Conservation (phyloP, 2,113 vertebrate species). For the Nerophis lumbriciformis region DNA sequence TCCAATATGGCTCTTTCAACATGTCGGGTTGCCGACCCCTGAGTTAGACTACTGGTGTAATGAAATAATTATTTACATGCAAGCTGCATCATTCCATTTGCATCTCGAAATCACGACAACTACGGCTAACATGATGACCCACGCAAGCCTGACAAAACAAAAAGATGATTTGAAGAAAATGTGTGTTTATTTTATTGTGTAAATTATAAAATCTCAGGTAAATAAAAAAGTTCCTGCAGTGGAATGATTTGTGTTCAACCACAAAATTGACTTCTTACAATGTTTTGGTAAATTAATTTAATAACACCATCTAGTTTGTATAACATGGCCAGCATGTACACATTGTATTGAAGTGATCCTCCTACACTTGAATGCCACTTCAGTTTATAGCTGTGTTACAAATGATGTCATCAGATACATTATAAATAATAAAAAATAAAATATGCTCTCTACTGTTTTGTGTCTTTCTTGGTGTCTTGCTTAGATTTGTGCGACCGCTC, state of each 20-base stretch:
- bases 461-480: slow-evolving; percentile 25
- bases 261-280: slow-evolving; percentile 20
- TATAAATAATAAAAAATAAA: neutral
- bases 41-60: no score
- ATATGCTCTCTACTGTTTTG: slow-evolving; percentile 27
- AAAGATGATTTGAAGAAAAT: no score
- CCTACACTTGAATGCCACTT: slow-evolving; percentile 45
- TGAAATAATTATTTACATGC: no score
- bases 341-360: slow-evolving; percentile 48
- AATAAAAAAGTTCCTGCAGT: no score
- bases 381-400: slow-evolving; percentile 24
- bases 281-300: slow-evolving; percentile 50
- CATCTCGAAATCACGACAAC: no score
- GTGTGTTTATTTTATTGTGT: no score
- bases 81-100: no score
- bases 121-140: no score
- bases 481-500: slow-evolving; percentile 35
- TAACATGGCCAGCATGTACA: slow-evolving; percentile 71
- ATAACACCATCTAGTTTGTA: slow-evolving; percentile 25
- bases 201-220: no score
- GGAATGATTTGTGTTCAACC: slow-evolving; percentile 36
- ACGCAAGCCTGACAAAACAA: no score
- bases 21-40: no score
- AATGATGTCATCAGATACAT: slow-evolving; percentile 16
- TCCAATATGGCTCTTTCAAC: no score